Base-by-base conservation (phyloP, 1,140 invertebrate genomes). In the Oedothorax gibbosus region DNA sequence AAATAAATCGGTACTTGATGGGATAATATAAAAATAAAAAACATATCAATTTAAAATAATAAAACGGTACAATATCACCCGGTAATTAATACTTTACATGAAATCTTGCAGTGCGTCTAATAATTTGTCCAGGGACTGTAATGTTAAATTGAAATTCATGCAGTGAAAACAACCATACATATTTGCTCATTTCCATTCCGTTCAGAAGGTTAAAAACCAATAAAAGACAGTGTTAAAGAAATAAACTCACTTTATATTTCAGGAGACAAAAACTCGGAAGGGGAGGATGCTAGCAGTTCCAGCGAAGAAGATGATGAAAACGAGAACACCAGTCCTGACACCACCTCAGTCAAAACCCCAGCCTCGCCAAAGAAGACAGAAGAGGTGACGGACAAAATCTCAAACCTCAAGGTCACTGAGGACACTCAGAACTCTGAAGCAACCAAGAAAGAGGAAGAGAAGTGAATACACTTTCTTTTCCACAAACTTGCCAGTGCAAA, bases 341-440 rank as follows among this genome's bases (percentile, higher is more conserved):
- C 53, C 10, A 51, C 21, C 11, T 51, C 66, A 20, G 66, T 54
- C 9, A 81, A 81, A 60, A 35, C 50, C 7, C 21, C 71, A 2
- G n/a, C 71, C 21, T 57, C 72, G 35, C 35, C 35, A 60, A 75
- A 75, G 18, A 35, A 14, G 9, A 50, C 53, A n/a, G 56, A 81
- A 18, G 78, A 81, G 71, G 78, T 81, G 4, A 9, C 78, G 57
- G 78, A 81, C 62, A 81, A 81, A 81, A 65, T 81, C 60, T 81
- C 65, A 71, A 81, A 81, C 51, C 66, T 81, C 15, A 81, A 65
- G 49, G 78, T 81, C 12, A 53, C 69, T 9, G 77, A 79, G 60
- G 51, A 81, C 56, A 69, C 35, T 57, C 64, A 71, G 50, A 80
- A 54, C 56, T 49, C 65, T 57, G 72, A 75, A 75, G 8, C 20